Base-by-base conservation (phyloP, 2,888 invertebrate species). In the Cancer borealis region DNA sequence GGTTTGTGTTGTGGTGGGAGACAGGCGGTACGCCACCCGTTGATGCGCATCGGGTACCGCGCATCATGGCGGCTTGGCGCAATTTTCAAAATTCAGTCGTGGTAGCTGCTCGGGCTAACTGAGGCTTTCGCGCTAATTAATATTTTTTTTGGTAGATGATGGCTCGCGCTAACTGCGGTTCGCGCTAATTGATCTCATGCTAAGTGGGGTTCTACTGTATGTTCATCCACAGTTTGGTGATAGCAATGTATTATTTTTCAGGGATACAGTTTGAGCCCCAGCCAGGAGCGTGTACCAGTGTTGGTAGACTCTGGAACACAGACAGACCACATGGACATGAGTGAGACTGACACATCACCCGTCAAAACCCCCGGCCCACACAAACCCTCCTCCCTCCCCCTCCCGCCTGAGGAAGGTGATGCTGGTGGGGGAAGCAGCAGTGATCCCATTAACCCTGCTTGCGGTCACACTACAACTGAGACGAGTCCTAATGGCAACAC, bases 281-380 rank as follows among this genome's bases (percentile, higher is more conserved):
- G 93, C 45, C 93, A 95, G 90, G 95, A 95, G 45, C 89, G 93
- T 91, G 92, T 92, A 45, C 94, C 95, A 88, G 88, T 94, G 47
- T 92, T 96, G 91, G 96, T 97, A 6, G 97, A 97, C 96, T 97
- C 97, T 93, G 97, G 97, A 96, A 98, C 98, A 0, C 98, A 98
- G 96, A 98, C 98, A 4, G 98, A 98, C 96, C 97, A 97, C 92
- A 97, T 97, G 97, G 97, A 97, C 96, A 97, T 97, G 84, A 97
- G 97, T 96, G 97, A 97, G 96, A 97, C 97, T n/a, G 97, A 97
- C 96, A 93, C 94, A 17, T 94, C 95, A 39, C 92, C 95, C 30
- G 88, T 95, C 30, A 95, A 95, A 88, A 93, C 95, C 26, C 95
- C 95, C 6, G 94, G 94, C 88, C 94, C 94, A 60, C 79, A 92